Base-by-base conservation (phyloP, 2,797 vertebrate genomes). In the Betta splendens region DNA sequence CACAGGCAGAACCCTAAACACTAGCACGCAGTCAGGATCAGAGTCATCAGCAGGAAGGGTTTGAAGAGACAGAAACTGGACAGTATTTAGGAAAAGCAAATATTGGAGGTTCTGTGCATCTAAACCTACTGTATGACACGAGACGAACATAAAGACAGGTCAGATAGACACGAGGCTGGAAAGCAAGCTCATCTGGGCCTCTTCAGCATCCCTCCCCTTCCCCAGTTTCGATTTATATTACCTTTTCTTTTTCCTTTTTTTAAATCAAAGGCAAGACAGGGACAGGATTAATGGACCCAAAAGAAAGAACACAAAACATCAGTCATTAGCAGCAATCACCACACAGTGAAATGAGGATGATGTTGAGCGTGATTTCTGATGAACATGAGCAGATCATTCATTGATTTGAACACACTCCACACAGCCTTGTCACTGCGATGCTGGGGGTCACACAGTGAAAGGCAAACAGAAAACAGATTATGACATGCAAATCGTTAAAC, bases 231-330 rank as follows among this genome's bases (percentile, higher is more conserved):
- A 81, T 75, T 71, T 60, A 50, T 72, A 90, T 91, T 91, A 92
- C 90, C 91, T 89, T 88, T 91, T 86, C 80, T 81, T 81, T 88
- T 92, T 88, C 88, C 91, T 92, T 89, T 89, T 83, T 89, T 87
- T 84, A 84, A 85, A 89, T 85, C 70, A 87, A 90, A 86, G 82
- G 79, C 87, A 87, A 84, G 81, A 87, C 79, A 83, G 64, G 87
- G 72, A 86, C 46, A 71, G 80, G 85, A 85, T 84, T 82, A 83
- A 88, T 77, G 88, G 86, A 90, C 84, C 88, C 85, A 87, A 89
- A 88, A 90, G 70, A 85, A 86, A 87, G 70, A 90, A 88, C 64
- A 90, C 73, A 90, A 85, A 75, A 89, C 61, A 87, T 81, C 51
- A 42, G 75, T 81, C 37, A 59, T 89, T 90, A 90, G 87, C 64